Base-by-base conservation (phyloP, 1,140 invertebrate genomes). In the Calephelis virginiensis region DNA sequence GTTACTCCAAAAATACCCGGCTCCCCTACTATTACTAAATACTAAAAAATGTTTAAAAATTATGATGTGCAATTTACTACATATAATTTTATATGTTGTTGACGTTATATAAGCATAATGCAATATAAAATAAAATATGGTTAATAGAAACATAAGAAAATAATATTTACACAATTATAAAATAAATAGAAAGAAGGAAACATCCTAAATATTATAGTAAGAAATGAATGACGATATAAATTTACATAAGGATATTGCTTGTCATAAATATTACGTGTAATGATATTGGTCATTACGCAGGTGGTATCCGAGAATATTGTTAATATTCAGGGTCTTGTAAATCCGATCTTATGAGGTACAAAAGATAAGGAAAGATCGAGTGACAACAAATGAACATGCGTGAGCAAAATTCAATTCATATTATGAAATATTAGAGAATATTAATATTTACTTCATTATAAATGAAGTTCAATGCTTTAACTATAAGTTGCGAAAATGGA, bases 371-470 rank as follows among this genome's bases (percentile, higher is more conserved):
- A 74, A 72, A 83, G 75, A 80, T 77, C 73, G 73, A 79, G 76
- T 71, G 76, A 81, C 83, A 86, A 78, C 84, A 84, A 86, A 86
- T 86, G 84, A 86, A 85, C 82, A 86, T 89, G 85, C 84, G 84
- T 80, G 79, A 81, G 80, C 76, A 67, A 73, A 74, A 67, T 69
- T 63, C 38, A 66, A 65, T 61, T 62, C 67, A 56, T 8, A 56
- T 56, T 56, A 11, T 56, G 9, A 56, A 56, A 37, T 56, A 56
- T 56, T 56, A 14, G 17, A 53, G 14, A 17, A 17, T 28, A 56
- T 56, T 56, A 56, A 28, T 56, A 56, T 28, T 56, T 37, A 56
- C 50, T 11, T 56, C 11, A 56, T 37, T 28, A 28, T 56, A 11
- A 56, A 56, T 56, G 17, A 28, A 64, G 49, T 49, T 62, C 6